These are phyloP conservation scores for Empidonax alnorum DNA, from an alignment of 2,113 vertebrate species.

Conservation along the genomic window DNA sequence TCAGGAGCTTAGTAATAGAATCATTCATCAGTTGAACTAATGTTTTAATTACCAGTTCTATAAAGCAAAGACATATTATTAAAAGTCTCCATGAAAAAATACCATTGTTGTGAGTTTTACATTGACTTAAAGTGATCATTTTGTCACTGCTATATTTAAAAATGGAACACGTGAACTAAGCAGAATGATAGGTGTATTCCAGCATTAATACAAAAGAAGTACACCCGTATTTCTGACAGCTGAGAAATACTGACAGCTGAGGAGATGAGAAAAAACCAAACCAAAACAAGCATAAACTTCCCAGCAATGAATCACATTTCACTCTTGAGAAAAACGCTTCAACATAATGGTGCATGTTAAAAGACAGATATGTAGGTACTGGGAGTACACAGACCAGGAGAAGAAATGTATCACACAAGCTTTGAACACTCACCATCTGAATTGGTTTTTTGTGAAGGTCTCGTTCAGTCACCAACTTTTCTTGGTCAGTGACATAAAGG, in stretches of 20 bases:
- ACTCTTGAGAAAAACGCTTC: neutral
- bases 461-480: constrained; percentile 91
- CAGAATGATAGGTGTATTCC: neutral
- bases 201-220: neutral
- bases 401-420: neutral
- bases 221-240: neutral
- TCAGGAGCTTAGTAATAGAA: neutral
- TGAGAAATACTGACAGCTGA: neutral
- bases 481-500: constrained; percentile 94
- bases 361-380: neutral
- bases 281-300: neutral
- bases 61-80: neutral
- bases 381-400: neutral
- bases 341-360: neutral
- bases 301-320: neutral
- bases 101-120: neutral
- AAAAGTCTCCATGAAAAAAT: neutral
- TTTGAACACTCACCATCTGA: constrained; percentile 88
- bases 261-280: neutral
- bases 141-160: neutral
- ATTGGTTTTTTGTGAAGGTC: constrained; percentile 94
- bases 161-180: neutral
- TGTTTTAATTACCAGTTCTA: constrained; percentile 9
- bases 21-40: neutral
- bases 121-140: neutral